Base-by-base conservation (phyloP, 2,113 vertebrate genomes). In the Caretta caretta region DNA sequence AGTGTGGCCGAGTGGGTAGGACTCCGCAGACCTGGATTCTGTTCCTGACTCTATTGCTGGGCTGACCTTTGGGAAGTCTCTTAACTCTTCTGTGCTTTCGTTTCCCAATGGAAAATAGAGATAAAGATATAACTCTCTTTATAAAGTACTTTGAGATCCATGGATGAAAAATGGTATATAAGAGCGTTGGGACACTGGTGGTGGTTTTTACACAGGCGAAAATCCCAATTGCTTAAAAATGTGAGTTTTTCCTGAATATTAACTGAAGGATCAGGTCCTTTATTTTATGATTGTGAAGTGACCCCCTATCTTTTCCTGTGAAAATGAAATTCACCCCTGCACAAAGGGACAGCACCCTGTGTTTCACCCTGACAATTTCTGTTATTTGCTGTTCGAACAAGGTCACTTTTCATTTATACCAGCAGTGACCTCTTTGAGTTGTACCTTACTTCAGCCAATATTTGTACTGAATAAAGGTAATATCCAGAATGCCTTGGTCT, bases 401-500 rank as follows among this genome's bases (percentile, higher is more conserved):
- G 38, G 69, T 49, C 27, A 38, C 56, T 12, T 20, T 75, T 75
- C 53, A 24, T 25, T 12, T 11, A 5, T 35, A 10, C 59, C 75
- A 35, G 4, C 24, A 48, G 59, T 54, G 24, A 35, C 16, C 78
- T 25, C 46, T 81, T 6, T 62, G 69, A 48, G 50, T 12, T 62
- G 12, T 83, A n/a, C 42, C 16, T 29, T 10, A 16, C n/a, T 29
- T 49, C 19, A 10, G 50, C 53, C 48, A 78, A 42, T 94, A 84
- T 95, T 6, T 80, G 92, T 96, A 11, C 87, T 93, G 93, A 59
- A 80, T 88, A 92, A 93, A 89, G 84, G 59, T 20, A 85, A 89
- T 82, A 91, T 69, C 57, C 84, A 84, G 29, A 80, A 46, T 79
- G 59, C 19, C 46, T 35, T 79, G 59, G 82, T 57, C 72, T 51